Conservation (phyloP, 2,888 invertebrate genomes). For the Nomada fabriciana region DNA sequence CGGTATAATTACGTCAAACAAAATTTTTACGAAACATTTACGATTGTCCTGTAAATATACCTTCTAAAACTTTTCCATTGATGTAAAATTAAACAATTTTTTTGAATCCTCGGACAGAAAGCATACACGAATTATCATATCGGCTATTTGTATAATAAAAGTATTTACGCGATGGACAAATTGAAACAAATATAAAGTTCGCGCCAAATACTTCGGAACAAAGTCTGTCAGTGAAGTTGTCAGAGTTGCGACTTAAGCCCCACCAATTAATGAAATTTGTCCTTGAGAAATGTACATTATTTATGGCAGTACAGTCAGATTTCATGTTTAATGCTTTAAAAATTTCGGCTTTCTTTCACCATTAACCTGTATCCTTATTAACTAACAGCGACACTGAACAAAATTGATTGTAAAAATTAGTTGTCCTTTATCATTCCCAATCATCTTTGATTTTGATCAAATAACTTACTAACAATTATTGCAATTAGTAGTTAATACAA, state of each 20-base stretch:
- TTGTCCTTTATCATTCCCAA: neutral
- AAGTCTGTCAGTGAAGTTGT: conserved; percentile 75
- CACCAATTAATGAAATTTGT: conserved; percentile 72
- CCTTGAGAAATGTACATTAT: conserved; percentile 69
- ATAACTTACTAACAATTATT: conserved; percentile 30
- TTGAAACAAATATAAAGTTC: conserved; percentile 62
- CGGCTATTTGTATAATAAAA: conserved; percentile 23
- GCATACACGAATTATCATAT: neutral
- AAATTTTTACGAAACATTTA: conserved; percentile 40
- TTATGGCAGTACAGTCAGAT: conserved; percentile 77
- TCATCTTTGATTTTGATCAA: conserved; percentile 28
- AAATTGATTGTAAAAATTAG: conserved; percentile 18
- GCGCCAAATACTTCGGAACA: conserved; percentile 67
- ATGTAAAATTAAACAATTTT: conserved; percentile 33
- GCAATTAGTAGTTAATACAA: conserved; percentile 14
- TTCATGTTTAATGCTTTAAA: conserved; percentile 59
- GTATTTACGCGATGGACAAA: conserved; percentile 33
- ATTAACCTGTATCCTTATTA: conserved; percentile 30
- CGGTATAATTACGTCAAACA: neutral
- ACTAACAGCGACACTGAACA: neutral
- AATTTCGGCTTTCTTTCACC: conserved; percentile 72
- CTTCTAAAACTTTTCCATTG: conserved; percentile 12
- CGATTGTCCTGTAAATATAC: conserved; percentile 52
- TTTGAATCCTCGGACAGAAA: neutral
- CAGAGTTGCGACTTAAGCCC: conserved; percentile 71